phyloP scores from a whole-genome alignment of 2,113 vertebrate genomes.

The Sakesphorus luctuosus region DNA sequence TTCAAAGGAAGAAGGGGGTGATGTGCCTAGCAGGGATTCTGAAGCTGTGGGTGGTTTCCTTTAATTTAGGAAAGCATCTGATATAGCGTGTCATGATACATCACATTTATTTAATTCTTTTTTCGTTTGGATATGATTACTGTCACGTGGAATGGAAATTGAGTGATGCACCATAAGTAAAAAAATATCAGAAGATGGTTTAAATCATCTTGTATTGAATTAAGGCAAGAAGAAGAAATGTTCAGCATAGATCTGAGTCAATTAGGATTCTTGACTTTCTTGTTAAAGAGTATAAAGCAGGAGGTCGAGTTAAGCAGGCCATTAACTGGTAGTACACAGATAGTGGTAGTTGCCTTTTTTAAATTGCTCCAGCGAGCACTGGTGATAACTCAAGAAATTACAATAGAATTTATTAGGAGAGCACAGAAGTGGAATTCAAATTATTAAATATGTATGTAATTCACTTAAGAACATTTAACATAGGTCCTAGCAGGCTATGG shows the following conservation, averaged over 20 bases:
- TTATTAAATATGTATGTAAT: neutral
- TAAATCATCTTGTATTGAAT: neutral
- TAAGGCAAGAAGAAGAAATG: neutral
- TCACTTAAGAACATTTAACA: neutral
- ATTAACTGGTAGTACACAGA: neutral
- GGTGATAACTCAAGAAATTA: neutral
- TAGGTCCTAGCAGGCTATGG: neutral
- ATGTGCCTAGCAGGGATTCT: conserved; percentile 45
- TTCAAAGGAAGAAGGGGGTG: conserved; percentile 55
- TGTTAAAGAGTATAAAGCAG: neutral
- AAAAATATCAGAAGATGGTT: neutral
- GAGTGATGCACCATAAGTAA: conserved; percentile 14
- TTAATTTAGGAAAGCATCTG: conserved; percentile 56
- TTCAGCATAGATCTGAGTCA: neutral
- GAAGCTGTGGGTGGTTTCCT: conserved; percentile 55
- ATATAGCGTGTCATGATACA: conserved; percentile 50
- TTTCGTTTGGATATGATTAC: conserved; percentile 63
- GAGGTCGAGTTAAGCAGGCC: neutral
- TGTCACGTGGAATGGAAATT: conserved; percentile 58
- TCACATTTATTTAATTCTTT: conserved; percentile 57
- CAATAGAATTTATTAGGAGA: neutral
- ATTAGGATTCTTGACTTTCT: neutral
- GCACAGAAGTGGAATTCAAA: neutral
- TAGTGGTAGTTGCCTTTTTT: neutral
- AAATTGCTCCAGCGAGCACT: neutral